Evolutionary conservation across 2,797 vertebrate species (phyloP).

Genomic region (Lepidocolaptes lacrymiger): DNA sequence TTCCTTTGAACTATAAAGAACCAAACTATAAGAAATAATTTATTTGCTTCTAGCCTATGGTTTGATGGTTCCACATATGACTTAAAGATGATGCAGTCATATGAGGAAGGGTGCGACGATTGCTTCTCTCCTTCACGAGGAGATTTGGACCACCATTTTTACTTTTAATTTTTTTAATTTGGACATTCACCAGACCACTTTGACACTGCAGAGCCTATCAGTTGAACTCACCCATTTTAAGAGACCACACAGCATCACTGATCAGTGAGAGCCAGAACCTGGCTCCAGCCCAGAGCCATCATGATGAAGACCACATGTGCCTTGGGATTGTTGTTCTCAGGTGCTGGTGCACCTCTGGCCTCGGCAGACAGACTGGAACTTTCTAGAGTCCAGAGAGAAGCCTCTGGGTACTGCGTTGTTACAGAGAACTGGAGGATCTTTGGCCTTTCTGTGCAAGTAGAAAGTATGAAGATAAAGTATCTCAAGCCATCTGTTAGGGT

Average conservation of each 20-base stretch:
- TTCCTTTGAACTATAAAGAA: background rate
- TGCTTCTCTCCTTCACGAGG: background rate
- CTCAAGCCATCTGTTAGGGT: background rate
- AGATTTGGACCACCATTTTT: accelerated
- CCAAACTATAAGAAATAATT: constrained; percentile 5
- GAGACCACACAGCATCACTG: background rate
- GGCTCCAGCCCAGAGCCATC: background rate
- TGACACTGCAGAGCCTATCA: background rate
- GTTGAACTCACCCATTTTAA: background rate
- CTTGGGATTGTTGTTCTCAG: background rate
- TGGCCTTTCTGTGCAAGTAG: background rate
- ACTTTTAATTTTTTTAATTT: background rate
- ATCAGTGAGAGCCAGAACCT: background rate
- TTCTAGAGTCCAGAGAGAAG: background rate
- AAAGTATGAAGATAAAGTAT: background rate
- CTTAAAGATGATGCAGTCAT: background rate
- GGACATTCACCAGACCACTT: background rate
- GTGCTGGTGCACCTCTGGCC: background rate
- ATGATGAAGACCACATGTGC: background rate
- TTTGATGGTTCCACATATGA: background rate
- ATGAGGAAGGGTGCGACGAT: background rate
- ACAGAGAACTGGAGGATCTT: background rate
- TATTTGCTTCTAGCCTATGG: background rate
- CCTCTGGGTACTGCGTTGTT: accelerated
- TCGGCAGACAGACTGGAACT: background rate